A percentile compares a stretch with the other conserved stretches of the same genome.
These are phyloP conservation scores for Pocillopora damicornis DNA, from an alignment of 64 coral and sea anemone species.

Conservation along the genomic window DNA sequence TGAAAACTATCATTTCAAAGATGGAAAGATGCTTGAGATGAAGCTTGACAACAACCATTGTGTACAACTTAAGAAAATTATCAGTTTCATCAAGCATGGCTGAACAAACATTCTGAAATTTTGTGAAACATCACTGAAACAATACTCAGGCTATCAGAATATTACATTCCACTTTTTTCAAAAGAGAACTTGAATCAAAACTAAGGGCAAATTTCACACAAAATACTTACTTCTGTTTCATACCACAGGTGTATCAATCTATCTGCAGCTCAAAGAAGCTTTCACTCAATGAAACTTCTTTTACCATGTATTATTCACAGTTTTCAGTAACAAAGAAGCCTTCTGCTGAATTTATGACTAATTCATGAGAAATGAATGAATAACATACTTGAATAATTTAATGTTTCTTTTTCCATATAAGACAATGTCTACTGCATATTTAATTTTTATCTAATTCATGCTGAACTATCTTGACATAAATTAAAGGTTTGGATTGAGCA, in stretches of 20 bases:
- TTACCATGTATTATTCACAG: slow-evolving; percentile 26
- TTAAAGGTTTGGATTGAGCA: no score
- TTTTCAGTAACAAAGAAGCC: neutral
- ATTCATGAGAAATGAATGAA: slow-evolving; percentile 11
- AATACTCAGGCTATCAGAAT: neutral
- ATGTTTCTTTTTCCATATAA: neutral
- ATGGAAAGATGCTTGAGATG: neutral
- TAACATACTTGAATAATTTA: slow-evolving; percentile 1
- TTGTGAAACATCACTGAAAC: neutral
- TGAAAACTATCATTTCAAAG: neutral
- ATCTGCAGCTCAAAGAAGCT: neutral
- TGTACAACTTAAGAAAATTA: neutral
- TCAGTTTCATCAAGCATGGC: neutral
- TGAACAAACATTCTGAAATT: neutral
- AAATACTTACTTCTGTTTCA: neutral
- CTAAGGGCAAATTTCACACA: neutral
- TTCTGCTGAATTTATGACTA: slow-evolving; percentile 16
- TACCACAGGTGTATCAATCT: neutral
- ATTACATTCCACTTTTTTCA: neutral
- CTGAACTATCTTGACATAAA: no score
- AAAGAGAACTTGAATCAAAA: neutral
- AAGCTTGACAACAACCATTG: neutral
- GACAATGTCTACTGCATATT: neutral
- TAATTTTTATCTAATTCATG: no score
- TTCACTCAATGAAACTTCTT: slow-evolving; percentile 23